Evolutionary conservation across 2,113 vertebrate species (phyloP), one percentile per base, ranked within the genome.

Genomic region (Hippocampus guttulatus): DNA sequence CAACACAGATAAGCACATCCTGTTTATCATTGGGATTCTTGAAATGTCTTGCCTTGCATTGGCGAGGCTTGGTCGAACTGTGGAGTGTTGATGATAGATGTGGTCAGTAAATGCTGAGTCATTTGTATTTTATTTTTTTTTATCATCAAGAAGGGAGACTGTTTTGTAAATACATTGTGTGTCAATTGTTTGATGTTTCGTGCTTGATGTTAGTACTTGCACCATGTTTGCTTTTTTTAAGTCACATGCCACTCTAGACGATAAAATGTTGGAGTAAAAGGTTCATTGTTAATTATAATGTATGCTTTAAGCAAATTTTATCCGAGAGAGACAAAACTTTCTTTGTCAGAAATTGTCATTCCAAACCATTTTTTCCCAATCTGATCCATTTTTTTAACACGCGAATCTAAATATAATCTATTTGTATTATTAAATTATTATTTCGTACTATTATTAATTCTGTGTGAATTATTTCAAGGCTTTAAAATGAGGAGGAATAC

Each of bases 1-100:
- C 68, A 62, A n/a, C 71, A 70, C 30, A 71, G 40, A 67, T 23
- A 33, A 81, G 57, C 72, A 55, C 40, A 2, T 51, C 51, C 8
- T 79, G 82, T 89, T 90, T 84, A 75, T 76, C 25, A 51, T 81
- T 76, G 55, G 61, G 78, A 86, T 79, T 77, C 70, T 54, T 77
- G 68, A 67, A 84, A 87, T 73, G 67, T 38, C 33, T 38, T 38
- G 77, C 83, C 81, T 72, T 69, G 69, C 75, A 72, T 68, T 79
- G 81, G 76, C 67, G 21, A 15, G 18, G 27, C 33, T 49, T 0
- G 9, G 43, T 68, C 69, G 60, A 61, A 30, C 70, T 71, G 64
- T 54, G 70, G 5, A 58, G 57, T 10, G 40, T 65, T 75, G 71
- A 68, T 68, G 69, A 21, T 18, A 38, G 47, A 40, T 70, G 30